These are phyloP conservation scores for Hafferia zeledoni DNA, from an alignment of 2,797 vertebrate genomes.

Conservation along the genomic window DNA sequence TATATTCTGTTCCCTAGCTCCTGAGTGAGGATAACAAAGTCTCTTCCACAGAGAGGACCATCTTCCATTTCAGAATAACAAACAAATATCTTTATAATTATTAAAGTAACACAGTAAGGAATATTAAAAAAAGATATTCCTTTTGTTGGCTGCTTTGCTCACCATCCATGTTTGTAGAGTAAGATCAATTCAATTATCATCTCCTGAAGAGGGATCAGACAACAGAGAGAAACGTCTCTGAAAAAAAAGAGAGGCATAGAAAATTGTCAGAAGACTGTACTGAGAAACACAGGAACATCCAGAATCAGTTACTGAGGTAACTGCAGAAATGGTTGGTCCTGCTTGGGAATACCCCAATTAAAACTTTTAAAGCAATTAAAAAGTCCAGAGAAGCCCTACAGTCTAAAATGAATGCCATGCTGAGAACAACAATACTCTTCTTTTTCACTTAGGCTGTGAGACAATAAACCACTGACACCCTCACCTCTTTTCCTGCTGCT, in stretches of 20 bases:
- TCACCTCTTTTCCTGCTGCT: neutral
- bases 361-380: neutral
- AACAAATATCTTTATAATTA: neutral
- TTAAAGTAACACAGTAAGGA: neutral
- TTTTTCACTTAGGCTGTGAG: neutral
- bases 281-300: neutral
- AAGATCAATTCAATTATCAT: neutral
- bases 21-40: neutral
- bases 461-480: neutral
- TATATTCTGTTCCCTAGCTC: neutral
- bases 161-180: neutral
- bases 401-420: neutral
- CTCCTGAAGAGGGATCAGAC: neutral
- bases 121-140: neutral
- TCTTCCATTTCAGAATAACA: neutral
- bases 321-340: neutral
- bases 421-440: neutral
- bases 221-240: neutral
- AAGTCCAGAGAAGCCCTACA: neutral
- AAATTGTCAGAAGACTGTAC: neutral
- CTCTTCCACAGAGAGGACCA: neutral
- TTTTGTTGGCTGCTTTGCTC: neutral
- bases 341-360: neutral
- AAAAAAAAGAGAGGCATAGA: neutral
- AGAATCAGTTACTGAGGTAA: neutral